Percentiles rank a stretch among this genome's conserved stretches.
phyloP scores from a whole-genome alignment of 2,888 invertebrate genomes.

The Lymantria monacha region DNA sequence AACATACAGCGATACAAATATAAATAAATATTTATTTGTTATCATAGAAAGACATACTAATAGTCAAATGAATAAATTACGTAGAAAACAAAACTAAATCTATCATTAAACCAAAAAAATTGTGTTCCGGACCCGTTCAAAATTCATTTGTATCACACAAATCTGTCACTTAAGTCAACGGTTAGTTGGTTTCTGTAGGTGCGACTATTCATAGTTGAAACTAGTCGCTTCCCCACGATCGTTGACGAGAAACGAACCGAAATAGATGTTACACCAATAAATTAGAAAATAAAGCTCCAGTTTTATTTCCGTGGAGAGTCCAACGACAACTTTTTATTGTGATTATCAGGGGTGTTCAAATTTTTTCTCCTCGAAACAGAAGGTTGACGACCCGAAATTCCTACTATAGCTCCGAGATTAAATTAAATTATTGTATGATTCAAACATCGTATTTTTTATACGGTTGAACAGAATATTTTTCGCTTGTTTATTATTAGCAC shows the following conservation, averaged over 20 bases:
- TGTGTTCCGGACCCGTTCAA: slow-evolving; percentile 50
- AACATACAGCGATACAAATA: slow-evolving; percentile 4
- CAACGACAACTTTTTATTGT: slow-evolving; percentile 60
- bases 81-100: slow-evolving; percentile 47
- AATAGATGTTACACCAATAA: slow-evolving; percentile 71
- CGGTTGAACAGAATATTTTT: slow-evolving; percentile 29
- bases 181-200: slow-evolving; percentile 48
- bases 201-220: slow-evolving; percentile 64
- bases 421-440: slow-evolving; percentile 53
- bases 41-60: slow-evolving; percentile 16
- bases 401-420: slow-evolving; percentile 54
- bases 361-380: slow-evolving; percentile 38
- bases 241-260: slow-evolving; percentile 67
- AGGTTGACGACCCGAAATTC: slow-evolving; percentile 65
- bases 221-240: slow-evolving; percentile 44
- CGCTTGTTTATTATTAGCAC: slow-evolving; percentile 32
- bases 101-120: slow-evolving; percentile 48
- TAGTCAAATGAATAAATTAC: slow-evolving; percentile 28
- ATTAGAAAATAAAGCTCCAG: slow-evolving; percentile 66
- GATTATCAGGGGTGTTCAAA: slow-evolving; percentile 60
- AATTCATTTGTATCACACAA: slow-evolving; percentile 71
- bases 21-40: slow-evolving; percentile 19
- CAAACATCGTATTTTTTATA: slow-evolving; percentile 34
- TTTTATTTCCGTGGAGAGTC: slow-evolving; percentile 53
- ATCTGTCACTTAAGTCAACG: slow-evolving; percentile 70